Evolutionary conservation across 2,888 invertebrate species (phyloP), one percentile per base, ranked within the genome.

Genomic region (Sarcophaga carnaria): DNA sequence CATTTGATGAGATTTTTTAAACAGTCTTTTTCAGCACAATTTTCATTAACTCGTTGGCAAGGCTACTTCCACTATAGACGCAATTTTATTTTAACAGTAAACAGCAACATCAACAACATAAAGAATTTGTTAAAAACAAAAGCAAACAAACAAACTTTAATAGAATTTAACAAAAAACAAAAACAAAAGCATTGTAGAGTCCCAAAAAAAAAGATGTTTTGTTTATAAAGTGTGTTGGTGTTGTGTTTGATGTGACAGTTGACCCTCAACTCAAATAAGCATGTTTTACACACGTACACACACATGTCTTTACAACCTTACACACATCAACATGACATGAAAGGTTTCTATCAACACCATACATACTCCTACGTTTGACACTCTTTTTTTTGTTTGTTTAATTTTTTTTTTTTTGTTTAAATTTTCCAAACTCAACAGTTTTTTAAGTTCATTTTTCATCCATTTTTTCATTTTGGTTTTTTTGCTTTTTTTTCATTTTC

Each of bases 231-330:
- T 71, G 20, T 12, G 37, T 59, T 66, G 54, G 6, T 64, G 49
- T 25, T 25, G 47, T 63, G 79, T 70, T 70, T 77, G 66, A 70
- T 59, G 45, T 83, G 69, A 62, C 83, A 74, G 69, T 79, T 83
- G 83, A 83, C 83, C 83, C 75, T 79, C 54, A 75, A 83, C 62
- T 37, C 20, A 12, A 66, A 71, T 17, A 64, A 45, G 6, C 45
- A 5, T 47, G 12, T 66, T 37, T 12, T 49, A 14, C 17, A 20
- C 67, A 6, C 8, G 0, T 6, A 20, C 3, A 62, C 20, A 62
- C 49, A 17, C 12, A 14, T 67, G 5, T 20, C 8, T 10, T n/a
- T 62, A 62, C 10, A 62, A n/a, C 37, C 6, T 37, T 37, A 37
- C 37, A 37, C 37, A 10, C 37, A 37, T 10, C 37, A 37, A 37